Evolutionary conservation across 2,797 vertebrate genomes (phyloP), one percentile per base, ranked within the genome.

Genomic region (Etheostoma perlongum): DNA sequence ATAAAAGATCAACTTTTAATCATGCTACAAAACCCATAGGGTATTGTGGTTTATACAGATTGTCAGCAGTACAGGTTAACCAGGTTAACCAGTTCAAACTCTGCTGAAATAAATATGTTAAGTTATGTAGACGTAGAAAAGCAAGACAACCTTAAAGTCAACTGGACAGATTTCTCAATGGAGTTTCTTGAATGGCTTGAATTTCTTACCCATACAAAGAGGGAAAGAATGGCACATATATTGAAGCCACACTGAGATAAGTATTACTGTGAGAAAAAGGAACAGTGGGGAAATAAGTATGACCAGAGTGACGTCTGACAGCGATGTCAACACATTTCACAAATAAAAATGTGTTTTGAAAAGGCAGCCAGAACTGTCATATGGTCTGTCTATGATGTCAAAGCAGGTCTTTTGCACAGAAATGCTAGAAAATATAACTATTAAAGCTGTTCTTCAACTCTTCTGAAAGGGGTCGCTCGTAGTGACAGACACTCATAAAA

Each of bases 191-290:
- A 40, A 40, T 85, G 84, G 74, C 68, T 25, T 78, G 68, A 72
- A 49, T 83, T 78, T 76, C 52, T 70, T 23, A 42, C 49, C 10
- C 27, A 47, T 21, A 63, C 57, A 79, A 76, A 83, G 64, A 58
- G 44, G 13, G 36, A 57, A 77, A 74, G 67, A 79, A 61, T 48
- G 54, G 62, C 67, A 62, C 36, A 13, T 58, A 74, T 15, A 72
- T 18, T 72, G 51, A 69, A 42, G 74, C 58, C 74, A 61, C 3
- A 2, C 65, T 12, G 55, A 73, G 82, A 86, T 85, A 87, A 87
- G 81, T 27, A 23, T 6, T 55, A 52, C 42, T 58, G 76, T 81
- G 87, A 64, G 48, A 74, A 85, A 89, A 89, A 90, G 79, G 47
- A 7, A 15, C 14, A 19, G 46, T 81, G 75, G 53, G 21, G 74